Base-by-base conservation (phyloP, 2,888 invertebrate species). In the Cryptosula pallasiana region DNA sequence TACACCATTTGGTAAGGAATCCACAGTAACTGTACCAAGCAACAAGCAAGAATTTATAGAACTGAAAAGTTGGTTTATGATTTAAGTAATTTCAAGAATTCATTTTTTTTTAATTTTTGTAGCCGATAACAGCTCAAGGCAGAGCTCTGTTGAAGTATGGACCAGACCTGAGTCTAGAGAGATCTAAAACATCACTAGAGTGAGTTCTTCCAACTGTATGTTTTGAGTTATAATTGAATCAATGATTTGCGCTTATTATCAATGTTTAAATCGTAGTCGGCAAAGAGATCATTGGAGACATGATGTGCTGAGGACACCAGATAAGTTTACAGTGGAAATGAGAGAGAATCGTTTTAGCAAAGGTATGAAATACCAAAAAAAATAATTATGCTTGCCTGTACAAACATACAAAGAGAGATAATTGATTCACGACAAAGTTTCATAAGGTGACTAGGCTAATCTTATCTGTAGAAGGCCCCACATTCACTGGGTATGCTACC, bases 401-500 rank as follows among this genome's bases (percentile, higher is more conserved):
- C n/a, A n/a, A n/a, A n/a, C n/a, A n/a, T n/a, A n/a, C n/a, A n/a
- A n/a, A n/a, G n/a, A n/a, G n/a, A n/a, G n/a, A n/a, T n/a, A n/a
- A n/a, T n/a, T n/a, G n/a, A n/a, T n/a, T n/a, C n/a, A n/a, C n/a
- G n/a, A n/a, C n/a, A n/a, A n/a, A n/a, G n/a, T n/a, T n/a, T n/a
- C n/a, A n/a, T n/a, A n/a, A n/a, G n/a, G n/a, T n/a, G n/a, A n/a
- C n/a, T n/a, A n/a, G n/a, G n/a, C n/a, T n/a, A n/a, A n/a, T n/a
- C n/a, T n/a, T n/a, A n/a, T n/a, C n/a, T 23, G 16, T 23, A 32
- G 34, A 70, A 36, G 45, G 29, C 9, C 23, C 29, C 3, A 36
- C 70, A 71, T 82, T 81, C 72, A 76, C 76, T 34, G 82, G 82
- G 16, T 83, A 82, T 72, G 78, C 80, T 63, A 81, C 82, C 3